A percentile compares a stretch with the other conserved stretches of the same genome.
These are phyloP conservation scores for Radopholus similis DNA, from an alignment of 1,140 invertebrate species.

Conservation along the genomic window DNA sequence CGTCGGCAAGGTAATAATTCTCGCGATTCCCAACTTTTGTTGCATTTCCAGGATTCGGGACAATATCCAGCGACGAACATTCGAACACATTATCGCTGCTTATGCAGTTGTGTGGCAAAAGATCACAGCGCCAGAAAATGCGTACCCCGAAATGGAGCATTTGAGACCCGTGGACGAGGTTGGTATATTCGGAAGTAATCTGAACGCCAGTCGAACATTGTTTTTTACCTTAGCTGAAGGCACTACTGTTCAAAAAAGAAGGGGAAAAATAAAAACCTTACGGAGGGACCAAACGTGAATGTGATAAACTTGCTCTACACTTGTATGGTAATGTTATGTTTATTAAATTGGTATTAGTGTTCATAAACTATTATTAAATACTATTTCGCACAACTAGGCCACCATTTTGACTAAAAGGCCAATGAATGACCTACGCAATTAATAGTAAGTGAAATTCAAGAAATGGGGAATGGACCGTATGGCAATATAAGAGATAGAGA, in stretches of 20 bases:
- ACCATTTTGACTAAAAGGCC: too few species aligned
- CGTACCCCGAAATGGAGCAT: conserved; percentile 31
- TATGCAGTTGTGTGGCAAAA: conserved; percentile 47
- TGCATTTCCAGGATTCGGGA: conserved; percentile 37
- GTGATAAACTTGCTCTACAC: too few species aligned
- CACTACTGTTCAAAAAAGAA: not conserved
- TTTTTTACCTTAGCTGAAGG: not conserved
- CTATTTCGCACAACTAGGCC: too few species aligned
- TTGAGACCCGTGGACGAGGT: conserved; percentile 49
- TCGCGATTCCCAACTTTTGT: not conserved
- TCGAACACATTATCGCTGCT: conserved; percentile 51
- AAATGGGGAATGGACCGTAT: too few species aligned
- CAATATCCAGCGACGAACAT: conserved; percentile 46
- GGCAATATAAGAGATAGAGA: too few species aligned
- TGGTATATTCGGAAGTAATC: too few species aligned
- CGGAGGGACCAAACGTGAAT: too few species aligned
- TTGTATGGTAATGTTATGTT: too few species aligned
- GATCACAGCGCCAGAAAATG: conserved; percentile 43
- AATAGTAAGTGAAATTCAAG: too few species aligned
- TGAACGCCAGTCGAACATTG: not conserved
- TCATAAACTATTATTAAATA: too few species aligned
- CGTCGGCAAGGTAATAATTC: conserved; percentile 15
- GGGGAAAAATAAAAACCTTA: not conserved
- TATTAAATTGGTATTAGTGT: too few species aligned
- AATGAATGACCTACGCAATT: too few species aligned